Base-by-base conservation (phyloP, 1,140 invertebrate species). In the Zaprionus davidi region DNA sequence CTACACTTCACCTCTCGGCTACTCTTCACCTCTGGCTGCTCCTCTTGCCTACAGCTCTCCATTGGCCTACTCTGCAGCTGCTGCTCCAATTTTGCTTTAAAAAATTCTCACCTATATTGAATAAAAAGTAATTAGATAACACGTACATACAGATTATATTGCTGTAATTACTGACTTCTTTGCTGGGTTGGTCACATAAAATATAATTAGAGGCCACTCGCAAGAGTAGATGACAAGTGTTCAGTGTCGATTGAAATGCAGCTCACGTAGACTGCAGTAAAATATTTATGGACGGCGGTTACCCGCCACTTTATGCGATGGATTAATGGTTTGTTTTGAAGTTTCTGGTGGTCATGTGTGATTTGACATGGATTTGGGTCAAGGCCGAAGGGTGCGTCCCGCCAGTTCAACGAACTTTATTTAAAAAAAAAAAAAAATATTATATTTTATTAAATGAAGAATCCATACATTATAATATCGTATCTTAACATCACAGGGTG, bases 1-100 rank as follows among this genome's bases (percentile, higher is more conserved):
- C 4, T 6, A 80, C 2, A 59, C 75, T 5, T 44, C 72, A 63
- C 69, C 65, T 34, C 34, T 83, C 31, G 78, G 24, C 31, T 83
- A 44, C 41, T 20, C 31, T 36, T 22, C 71, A 20, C 71, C 71
- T 13, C 20, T 57, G 28, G 56, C 64, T 36, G 74, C 66, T 59
- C 65, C 59, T 51, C 62, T 57, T 31, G 53, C 41, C 34, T 60
- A 46, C n/a, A 46, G 7, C 7, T 46, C 49, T 9, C 72, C 72
- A 0, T 11, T 78, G 26, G 68, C 75, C 1, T 53, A 53, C 15
- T 7, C 20, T 0, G 11, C 64, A 46, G 71, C 65, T 53, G 31
- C 63, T 12, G 46, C 31, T 20, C 60, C 69, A 20, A 3, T 46
- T 46, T 3, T 46, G 41, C n/a, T 46, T 0, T 46, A 46, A 11